phyloP scores from a whole-genome alignment of 2,797 vertebrate genomes.

The Sternarchorhynchus goeldii region DNA sequence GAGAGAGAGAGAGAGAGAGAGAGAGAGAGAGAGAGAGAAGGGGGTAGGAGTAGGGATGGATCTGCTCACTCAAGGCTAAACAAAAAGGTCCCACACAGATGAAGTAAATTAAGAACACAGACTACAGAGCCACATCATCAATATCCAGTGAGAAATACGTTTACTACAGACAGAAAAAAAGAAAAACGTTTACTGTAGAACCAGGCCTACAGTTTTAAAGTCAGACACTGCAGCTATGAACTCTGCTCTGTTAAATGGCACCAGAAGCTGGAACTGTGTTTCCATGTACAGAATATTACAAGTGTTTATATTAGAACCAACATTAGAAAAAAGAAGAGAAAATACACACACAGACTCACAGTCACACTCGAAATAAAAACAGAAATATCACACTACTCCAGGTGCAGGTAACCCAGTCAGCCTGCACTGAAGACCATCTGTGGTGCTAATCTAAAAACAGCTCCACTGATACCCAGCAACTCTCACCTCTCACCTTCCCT shows the following conservation, averaged over 20 bases:
- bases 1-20: too few relatives aligned
- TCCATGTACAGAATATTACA: background rate
- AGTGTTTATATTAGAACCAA: background rate
- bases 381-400: background rate
- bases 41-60: background rate
- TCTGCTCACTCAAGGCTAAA: background rate
- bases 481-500: background rate
- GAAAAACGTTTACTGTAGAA: slow-evolving; percentile 10
- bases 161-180: background rate
- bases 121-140: slow-evolving; percentile 22
- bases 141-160: slow-evolving; percentile 16
- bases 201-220: background rate
- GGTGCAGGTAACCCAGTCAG: slow-evolving; percentile 4
- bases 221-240: background rate
- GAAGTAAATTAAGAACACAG: slow-evolving; percentile 26
- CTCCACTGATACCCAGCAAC: background rate
- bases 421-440: slow-evolving; percentile 12
- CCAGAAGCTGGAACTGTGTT: background rate
- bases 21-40: too few relatives aligned
- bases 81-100: background rate
- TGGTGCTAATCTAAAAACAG: background rate
- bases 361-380: background rate
- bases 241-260: background rate
- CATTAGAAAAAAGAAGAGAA: background rate
- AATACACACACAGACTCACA: too few relatives aligned